These are phyloP conservation scores for Leistus spinibarbis DNA, from an alignment of 2,888 invertebrate genomes.

Conservation along the genomic window DNA sequence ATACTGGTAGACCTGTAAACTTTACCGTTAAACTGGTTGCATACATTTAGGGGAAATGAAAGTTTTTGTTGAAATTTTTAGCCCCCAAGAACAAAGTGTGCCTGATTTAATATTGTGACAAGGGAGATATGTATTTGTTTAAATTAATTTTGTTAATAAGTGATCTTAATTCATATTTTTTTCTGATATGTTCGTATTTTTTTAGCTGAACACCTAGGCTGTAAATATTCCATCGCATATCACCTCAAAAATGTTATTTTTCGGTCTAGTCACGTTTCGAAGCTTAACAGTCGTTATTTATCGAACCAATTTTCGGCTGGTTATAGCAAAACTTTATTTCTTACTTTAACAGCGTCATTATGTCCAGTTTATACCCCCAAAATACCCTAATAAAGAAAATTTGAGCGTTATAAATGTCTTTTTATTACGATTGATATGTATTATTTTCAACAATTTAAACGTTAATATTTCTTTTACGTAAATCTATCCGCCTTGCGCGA, in stretches of 20 bases:
- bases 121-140: neutral
- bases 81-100: neutral
- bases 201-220: conserved; percentile 39
- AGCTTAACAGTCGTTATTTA: neutral
- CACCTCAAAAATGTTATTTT: conserved; percentile 8
- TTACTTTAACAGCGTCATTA: neutral
- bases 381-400: neutral
- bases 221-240: conserved; percentile 13
- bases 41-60: neutral
- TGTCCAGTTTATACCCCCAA: neutral
- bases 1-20: neutral
- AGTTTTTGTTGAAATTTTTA: neutral
- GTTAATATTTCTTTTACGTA: neutral
- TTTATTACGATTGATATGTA: neutral
- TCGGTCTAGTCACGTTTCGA: neutral
- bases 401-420: neutral
- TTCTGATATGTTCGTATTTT: conserved; percentile 38
- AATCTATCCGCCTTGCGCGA: neutral
- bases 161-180: neutral
- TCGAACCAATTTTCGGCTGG: neutral
- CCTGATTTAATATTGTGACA: neutral
- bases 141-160: neutral
- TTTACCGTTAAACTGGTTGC: neutral
- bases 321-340: neutral
- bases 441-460: neutral